phyloP scores from a whole-genome alignment of 2,113 vertebrate species.

The Atractosteus spatula region DNA sequence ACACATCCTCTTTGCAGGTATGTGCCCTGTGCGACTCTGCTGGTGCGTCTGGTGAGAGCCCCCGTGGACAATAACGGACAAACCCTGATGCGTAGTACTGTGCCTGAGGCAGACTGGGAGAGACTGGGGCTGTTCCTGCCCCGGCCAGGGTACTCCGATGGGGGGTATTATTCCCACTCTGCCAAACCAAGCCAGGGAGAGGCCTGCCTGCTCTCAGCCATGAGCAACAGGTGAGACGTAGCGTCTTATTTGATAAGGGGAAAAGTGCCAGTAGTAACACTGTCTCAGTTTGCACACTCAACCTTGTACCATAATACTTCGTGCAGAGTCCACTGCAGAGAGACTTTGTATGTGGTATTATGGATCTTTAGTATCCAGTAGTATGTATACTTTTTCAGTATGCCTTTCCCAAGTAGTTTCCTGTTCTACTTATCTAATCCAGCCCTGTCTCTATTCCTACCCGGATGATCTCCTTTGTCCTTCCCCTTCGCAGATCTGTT shows the following conservation, averaged over 20 bases:
- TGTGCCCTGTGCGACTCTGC: constrained; percentile 41
- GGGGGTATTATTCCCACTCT: constrained; percentile 30
- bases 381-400: too few species aligned
- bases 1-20: constrained; percentile 15
- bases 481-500: constrained; percentile 24
- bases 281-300: too few species aligned
- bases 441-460: neutral
- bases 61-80: constrained; percentile 12
- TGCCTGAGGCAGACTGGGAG: constrained; percentile 16
- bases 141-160: constrained; percentile 30
- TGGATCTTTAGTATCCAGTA: too few species aligned
- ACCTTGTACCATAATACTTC: too few species aligned
- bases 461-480: neutral
- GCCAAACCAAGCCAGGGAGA: constrained; percentile 34
- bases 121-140: constrained; percentile 15
- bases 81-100: constrained; percentile 3
- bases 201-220: constrained; percentile 26
- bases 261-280: too few species aligned
- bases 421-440: neutral
- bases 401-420: too few species aligned
- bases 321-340: too few species aligned
- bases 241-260: too few species aligned
- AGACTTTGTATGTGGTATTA: too few species aligned
- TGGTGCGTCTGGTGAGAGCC: constrained; percentile 30
- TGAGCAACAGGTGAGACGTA: constrained; percentile 35